Conservation (phyloP, 2,797 vertebrate genomes). For the Basileuterus tristriatus region DNA sequence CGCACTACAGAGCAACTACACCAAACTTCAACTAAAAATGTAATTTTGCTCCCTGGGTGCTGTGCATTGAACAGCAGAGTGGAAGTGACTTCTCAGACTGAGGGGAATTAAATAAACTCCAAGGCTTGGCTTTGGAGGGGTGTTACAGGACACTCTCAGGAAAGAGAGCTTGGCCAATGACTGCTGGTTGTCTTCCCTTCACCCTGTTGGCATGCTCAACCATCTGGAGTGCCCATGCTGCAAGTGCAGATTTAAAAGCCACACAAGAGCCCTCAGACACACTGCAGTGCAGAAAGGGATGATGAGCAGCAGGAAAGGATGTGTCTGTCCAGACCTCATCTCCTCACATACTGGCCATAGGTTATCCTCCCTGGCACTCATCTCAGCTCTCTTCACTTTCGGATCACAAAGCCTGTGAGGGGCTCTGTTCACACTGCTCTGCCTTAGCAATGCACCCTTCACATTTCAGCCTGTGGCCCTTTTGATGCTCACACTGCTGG, state of each 20-base stretch:
- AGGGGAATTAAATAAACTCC: not conserved
- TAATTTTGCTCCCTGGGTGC: not conserved
- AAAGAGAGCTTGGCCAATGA: not conserved
- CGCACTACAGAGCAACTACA: not conserved
- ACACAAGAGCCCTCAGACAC: not conserved
- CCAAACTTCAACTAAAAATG: not conserved
- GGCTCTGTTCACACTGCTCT: not conserved
- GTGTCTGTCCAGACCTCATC: not conserved
- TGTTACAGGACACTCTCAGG: not conserved
- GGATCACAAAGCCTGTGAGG: not conserved
- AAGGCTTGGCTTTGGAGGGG: not conserved
- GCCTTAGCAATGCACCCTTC: not conserved
- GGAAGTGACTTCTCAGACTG: not conserved
- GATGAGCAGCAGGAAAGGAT: not conserved
- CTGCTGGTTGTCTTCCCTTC: not conserved
- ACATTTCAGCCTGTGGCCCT: not conserved
- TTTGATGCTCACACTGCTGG: not conserved
- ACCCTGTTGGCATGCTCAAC: not conserved
- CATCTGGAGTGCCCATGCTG: not conserved
- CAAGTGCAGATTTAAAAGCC: not conserved
- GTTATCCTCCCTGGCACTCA: not conserved
- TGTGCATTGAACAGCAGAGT: not conserved
- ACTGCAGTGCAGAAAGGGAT: not conserved
- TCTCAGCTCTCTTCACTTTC: not conserved
- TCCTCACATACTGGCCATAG: not conserved